A percentile compares a stretch with the other conserved stretches of the same genome.
Evolutionary conservation across 2,113 vertebrate genomes (phyloP).

Genomic region (Thomomys bottae): DNA sequence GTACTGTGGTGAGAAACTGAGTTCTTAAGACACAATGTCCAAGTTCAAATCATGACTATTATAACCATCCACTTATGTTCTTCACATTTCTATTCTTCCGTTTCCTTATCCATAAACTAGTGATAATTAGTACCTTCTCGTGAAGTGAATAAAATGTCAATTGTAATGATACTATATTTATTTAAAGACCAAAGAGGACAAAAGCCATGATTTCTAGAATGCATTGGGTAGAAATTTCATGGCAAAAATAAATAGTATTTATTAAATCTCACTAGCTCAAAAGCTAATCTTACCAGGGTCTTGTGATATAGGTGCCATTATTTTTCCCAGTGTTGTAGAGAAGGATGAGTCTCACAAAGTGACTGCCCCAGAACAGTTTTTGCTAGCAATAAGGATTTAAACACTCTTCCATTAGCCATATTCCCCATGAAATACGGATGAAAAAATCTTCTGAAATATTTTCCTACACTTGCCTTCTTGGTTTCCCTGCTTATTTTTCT

Average conservation of each 20-base stretch:
- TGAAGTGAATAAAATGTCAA: background rate
- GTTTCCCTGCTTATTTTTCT: background rate
- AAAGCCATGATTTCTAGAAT: background rate
- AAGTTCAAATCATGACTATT: background rate
- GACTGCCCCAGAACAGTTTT: background rate
- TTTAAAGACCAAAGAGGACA: conserved; percentile 1
- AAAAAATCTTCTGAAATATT: conserved; percentile 19
- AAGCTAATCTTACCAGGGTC: background rate
- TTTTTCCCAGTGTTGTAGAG: background rate
- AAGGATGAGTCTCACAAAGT: conserved; percentile 20
- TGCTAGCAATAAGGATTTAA: conserved; percentile 26
- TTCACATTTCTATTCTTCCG: background rate
- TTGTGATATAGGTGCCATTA: background rate
- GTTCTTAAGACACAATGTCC: background rate
- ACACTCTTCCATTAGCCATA: background rate
- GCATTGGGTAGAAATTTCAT: background rate
- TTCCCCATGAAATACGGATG: conserved; percentile 1
- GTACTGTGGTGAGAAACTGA: background rate
- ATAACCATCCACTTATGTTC: background rate
- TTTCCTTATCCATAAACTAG: background rate
- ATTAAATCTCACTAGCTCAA: background rate
- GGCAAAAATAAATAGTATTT: conserved; percentile 21
- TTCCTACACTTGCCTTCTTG: background rate
- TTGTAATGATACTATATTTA: background rate
- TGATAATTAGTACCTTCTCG: background rate